Base-by-base conservation (phyloP, 2,888 invertebrate species). In the Neoscelio sp. region DNA sequence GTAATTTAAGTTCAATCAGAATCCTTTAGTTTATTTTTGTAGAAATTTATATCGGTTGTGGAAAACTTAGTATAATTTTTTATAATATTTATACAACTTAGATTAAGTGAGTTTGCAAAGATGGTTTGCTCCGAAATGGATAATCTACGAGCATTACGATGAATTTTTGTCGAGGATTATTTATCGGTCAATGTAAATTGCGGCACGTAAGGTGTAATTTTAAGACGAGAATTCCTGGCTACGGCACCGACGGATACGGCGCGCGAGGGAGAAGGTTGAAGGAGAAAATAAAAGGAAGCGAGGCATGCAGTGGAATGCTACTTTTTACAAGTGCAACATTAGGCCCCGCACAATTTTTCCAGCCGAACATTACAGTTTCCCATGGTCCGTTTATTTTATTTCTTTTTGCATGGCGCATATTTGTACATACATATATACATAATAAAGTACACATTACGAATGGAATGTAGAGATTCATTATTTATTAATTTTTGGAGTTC, bases 391-490 rank as follows among this genome's bases (percentile, higher is more conserved):
- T 68, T 30, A 50, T 64, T 58, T 60, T 50, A 23, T 76, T 76
- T 71, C 52, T 62, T 54, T 64, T 48, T 76, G 76, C 76, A 76
- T 76, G 68, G 33, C 44, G 67, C 68, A 76, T 68, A 68, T 68
- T 68, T 76, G 75, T 76, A 70, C 76, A 76, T 76, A 73, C 48
- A 50, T 70, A 58, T 46, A 64, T 42, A 64, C 46, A 58, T 28
- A 73, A 73, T 62, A 62, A 73, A 73, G 15, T 54, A 73, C 62
- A 73, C 73, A 18, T 73, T 56, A 46, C 56, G 35, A 35, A 73
- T 56, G 64, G 56, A 73, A 73, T 73, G 73, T 28, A 56, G 33
- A 46, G 28, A 54, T 62, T 71, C 54, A 71, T 62, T 71, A 62
- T 38, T 42, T 54, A 58, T 44, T 50, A 23, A 23, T 23, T 23